Evolutionary conservation across 2,113 vertebrate species (phyloP).

Genomic region (Esox niger): DNA sequence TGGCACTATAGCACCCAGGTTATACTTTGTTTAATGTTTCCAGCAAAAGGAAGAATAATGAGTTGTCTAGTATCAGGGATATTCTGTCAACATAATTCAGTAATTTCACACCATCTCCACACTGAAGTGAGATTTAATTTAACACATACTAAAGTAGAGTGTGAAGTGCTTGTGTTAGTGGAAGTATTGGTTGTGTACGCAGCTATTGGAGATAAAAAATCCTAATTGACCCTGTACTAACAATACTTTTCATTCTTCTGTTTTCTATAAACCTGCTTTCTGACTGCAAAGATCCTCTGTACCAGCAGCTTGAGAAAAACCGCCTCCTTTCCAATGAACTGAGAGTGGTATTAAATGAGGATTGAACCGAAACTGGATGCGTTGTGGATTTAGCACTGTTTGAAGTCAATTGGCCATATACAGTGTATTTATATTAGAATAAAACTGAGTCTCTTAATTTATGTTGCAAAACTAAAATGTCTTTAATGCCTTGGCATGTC

Average conservation of each 20-base stretch:
- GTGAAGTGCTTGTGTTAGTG: no score
- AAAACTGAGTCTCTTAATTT: no score
- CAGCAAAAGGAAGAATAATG: no score
- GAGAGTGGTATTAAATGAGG: conserved; percentile 91
- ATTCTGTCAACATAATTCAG: not conserved
- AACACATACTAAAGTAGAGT: not conserved
- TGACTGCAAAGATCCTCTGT: conserved; percentile 88
- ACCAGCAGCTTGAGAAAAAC: conserved; percentile 97
- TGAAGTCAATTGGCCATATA: conserved; percentile 15
- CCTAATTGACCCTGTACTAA: not conserved
- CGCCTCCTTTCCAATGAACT: conserved; percentile 92
- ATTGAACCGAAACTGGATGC: conserved; percentile 60
- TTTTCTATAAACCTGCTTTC: conserved; percentile 79
- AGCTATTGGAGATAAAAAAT: not conserved
- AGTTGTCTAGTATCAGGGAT: no score
- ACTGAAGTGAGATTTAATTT: not conserved
- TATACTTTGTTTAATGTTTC: no score
- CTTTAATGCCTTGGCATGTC: no score
- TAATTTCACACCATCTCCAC: not conserved
- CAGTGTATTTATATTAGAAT: no score
- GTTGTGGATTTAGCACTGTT: conserved; percentile 19
- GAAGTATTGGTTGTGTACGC: not conserved
- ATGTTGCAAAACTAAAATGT: conserved; percentile 11
- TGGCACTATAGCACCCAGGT: no score
- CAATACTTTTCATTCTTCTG: conserved; percentile 54